phyloP scores from a whole-genome alignment of 1,140 invertebrate species.

The Anastrepha obliqua region DNA sequence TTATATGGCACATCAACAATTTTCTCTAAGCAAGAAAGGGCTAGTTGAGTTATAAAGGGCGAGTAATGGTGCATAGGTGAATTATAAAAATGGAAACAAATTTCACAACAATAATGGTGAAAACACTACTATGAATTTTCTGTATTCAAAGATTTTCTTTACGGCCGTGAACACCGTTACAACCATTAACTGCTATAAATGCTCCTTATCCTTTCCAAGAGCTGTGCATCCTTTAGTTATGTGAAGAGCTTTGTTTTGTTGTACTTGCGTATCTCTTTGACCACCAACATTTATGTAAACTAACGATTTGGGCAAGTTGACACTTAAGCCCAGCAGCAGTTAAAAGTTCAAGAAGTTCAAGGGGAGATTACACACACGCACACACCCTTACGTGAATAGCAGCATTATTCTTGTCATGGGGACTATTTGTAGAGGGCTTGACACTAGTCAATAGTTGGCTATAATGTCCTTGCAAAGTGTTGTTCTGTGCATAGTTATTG shows the following conservation, averaged over 20 bases:
- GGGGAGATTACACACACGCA: background rate
- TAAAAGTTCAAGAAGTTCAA: conserved; percentile 42
- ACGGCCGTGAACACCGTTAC: no score
- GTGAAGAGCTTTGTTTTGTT: background rate
- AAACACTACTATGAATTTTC: no score
- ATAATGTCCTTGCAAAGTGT: conserved; percentile 25
- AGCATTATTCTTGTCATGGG: no score
- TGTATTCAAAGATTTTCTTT: no score
- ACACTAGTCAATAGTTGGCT: conserved; percentile 34
- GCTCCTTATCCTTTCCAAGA: background rate
- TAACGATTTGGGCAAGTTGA: conserved; percentile 5
- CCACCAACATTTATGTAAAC: conserved; percentile 24
- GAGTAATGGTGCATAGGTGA: no score
- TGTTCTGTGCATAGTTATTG: background rate
- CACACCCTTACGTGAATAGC: background rate
- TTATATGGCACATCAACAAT: no score
- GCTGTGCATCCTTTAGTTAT: background rate
- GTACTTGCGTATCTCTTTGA: background rate
- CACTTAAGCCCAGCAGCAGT: conserved; percentile 48
- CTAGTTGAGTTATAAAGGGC: no score
- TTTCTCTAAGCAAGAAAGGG: no score
- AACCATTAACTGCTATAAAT: background rate
- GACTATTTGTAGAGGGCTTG: background rate
- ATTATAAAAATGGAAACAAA: no score
- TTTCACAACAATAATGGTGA: no score